Percentiles rank a stretch among this genome's conserved stretches.
phyloP scores from a whole-genome alignment of 2,888 invertebrate species.

The Meiosimyza platycephala region DNA sequence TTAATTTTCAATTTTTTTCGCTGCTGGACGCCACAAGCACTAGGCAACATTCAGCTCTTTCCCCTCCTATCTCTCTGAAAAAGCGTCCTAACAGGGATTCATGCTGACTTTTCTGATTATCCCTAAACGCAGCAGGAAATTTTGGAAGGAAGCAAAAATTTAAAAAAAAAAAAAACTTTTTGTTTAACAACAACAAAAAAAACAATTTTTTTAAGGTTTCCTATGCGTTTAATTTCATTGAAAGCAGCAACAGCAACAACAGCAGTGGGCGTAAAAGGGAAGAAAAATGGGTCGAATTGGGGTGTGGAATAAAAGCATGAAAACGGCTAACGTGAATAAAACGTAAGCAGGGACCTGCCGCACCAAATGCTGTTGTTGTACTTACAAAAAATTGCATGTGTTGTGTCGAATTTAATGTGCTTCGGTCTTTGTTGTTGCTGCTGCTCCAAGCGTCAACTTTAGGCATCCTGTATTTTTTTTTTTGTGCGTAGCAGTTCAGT shows the following conservation, averaged over 20 bases:
- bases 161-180: too few relatives aligned
- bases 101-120: constrained; percentile 16
- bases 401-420: not conserved
- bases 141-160: not conserved
- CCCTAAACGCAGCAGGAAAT: constrained; percentile 20
- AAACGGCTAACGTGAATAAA: too few relatives aligned
- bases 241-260: too few relatives aligned
- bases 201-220: too few relatives aligned
- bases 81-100: not conserved
- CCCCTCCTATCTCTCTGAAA: not conserved
- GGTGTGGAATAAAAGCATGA: not conserved
- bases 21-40: constrained; percentile 12
- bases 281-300: not conserved
- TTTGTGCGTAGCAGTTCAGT: too few relatives aligned
- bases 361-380: constrained; percentile 10
- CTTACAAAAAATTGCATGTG: constrained; percentile 10
- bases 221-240: too few relatives aligned
- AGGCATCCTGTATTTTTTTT: constrained; percentile 5
- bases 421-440: too few relatives aligned
- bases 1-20: constrained; percentile 28
- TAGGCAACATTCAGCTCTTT: not conserved
- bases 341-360: constrained; percentile 10
- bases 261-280: not conserved
- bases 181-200: too few relatives aligned
- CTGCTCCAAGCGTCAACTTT: constrained; percentile 10